A percentile compares a stretch with the other conserved stretches of the same genome.
Evolutionary conservation across 1,140 invertebrate species (phyloP).

Genomic region (Popillia japonica): DNA sequence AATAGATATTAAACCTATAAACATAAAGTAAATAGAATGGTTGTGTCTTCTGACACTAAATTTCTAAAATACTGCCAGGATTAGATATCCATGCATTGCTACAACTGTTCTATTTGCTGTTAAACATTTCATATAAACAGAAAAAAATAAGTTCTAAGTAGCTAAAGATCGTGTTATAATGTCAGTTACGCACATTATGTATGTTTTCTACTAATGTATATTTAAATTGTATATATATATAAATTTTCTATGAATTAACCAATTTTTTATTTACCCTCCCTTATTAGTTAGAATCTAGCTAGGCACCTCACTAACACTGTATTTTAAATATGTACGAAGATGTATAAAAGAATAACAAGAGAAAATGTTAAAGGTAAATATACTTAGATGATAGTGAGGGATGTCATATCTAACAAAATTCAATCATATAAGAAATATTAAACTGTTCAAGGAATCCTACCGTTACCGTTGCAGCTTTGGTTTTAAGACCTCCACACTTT

Average conservation of each 20-base stretch:
- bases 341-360: background rate
- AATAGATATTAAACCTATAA: background rate
- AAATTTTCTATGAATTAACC: conserved; percentile 28
- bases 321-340: background rate
- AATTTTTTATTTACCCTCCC: conserved; percentile 19
- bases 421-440: too few relatives aligned
- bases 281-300: background rate
- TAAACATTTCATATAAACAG: background rate
- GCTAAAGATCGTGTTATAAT: conserved; percentile 3
- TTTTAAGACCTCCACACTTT: too few relatives aligned
- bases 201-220: conserved; percentile 35
- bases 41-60: background rate
- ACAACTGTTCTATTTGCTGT: background rate
- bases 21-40: conserved; percentile 9
- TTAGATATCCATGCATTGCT: background rate
- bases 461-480: too few relatives aligned
- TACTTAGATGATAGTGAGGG: too few relatives aligned
- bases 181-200: conserved; percentile 22
- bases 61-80: background rate
- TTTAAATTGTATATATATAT: conserved; percentile 35
- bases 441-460: too few relatives aligned
- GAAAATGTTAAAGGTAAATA: too few relatives aligned
- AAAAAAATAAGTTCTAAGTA: conserved; percentile 8
- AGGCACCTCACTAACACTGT: background rate
- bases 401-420: too few relatives aligned